Percentiles rank a stretch among this genome's conserved stretches.
Evolutionary conservation across 2,888 invertebrate species (phyloP).

Genomic region (Cantharis rufa): DNA sequence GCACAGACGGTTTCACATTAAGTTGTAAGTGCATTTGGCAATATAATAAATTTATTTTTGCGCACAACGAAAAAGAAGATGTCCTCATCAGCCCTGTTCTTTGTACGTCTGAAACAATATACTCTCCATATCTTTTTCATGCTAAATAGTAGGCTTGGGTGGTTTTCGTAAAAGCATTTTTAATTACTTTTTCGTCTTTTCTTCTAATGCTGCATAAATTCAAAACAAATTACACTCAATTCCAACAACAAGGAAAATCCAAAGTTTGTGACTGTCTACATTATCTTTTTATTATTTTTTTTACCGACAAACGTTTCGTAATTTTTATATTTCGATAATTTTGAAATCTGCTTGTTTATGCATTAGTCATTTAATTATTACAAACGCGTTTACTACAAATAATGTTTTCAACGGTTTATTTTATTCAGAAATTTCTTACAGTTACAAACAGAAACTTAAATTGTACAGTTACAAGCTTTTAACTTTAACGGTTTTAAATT

Average conservation of each 20-base stretch:
- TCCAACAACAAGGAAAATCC: not conserved
- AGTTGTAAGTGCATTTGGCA: slow-evolving; percentile 15
- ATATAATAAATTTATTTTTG: slow-evolving; percentile 12
- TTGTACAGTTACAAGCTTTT: not conserved
- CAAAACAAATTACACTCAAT: not conserved
- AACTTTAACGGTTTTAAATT: slow-evolving; percentile 1
- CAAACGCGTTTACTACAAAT: not conserved
- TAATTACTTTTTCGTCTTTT: not conserved
- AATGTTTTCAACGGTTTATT: not conserved
- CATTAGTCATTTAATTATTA: not conserved
- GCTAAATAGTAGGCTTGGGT: slow-evolving; percentile 34
- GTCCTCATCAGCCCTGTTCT: slow-evolving; percentile 51
- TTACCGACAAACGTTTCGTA: not conserved
- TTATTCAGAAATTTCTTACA: slow-evolving; percentile 1
- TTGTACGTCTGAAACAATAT: slow-evolving; percentile 55
- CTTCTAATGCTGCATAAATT: slow-evolving; percentile 3
- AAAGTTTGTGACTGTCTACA: slow-evolving; percentile 1
- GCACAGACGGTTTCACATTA: slow-evolving; percentile 1
- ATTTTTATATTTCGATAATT: not conserved
- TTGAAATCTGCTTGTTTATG: not conserved
- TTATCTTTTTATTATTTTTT: not conserved
- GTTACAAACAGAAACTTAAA: slow-evolving; percentile 1
- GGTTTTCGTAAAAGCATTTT: slow-evolving; percentile 8
- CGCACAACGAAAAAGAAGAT: slow-evolving; percentile 28
- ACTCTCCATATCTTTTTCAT: slow-evolving; percentile 55